These are phyloP conservation scores for Cochlearius cochlearius DNA, from an alignment of 2,113 vertebrate species.

Conservation along the genomic window DNA sequence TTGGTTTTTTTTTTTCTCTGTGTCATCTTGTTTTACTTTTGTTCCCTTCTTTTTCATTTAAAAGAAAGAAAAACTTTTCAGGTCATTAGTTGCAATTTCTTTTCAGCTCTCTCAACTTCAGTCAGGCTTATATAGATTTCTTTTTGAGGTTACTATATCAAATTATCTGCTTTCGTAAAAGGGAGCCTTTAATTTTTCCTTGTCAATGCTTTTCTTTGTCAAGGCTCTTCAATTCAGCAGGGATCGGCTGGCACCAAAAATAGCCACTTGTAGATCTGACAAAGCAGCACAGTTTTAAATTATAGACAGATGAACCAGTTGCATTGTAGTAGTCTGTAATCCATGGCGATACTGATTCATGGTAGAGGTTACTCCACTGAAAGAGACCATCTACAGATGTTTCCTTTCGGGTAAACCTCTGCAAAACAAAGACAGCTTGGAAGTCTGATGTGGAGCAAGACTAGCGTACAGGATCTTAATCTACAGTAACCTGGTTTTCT, in stretches of 20 bases:
- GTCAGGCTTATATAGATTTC: not conserved
- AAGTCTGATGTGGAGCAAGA: not conserved
- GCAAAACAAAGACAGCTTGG: not conserved
- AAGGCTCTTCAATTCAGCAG: not conserved
- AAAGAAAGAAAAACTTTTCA: not conserved
- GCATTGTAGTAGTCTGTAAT: not conserved
- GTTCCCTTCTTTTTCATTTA: not conserved
- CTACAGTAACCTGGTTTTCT: not conserved
- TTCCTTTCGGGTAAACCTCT: not conserved
- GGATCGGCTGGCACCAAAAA: not conserved
- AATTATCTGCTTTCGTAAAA: not conserved
- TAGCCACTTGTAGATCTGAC: not conserved
- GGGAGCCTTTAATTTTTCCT: not conserved
- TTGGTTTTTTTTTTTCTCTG: rapidly evolving
- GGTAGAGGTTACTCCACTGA: not conserved
- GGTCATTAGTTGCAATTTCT: not conserved
- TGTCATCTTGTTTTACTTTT: not conserved
- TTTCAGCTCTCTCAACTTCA: not conserved
- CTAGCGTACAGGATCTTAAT: not conserved
- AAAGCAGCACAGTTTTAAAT: not conserved
- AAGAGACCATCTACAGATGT: not conserved
- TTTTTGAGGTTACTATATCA: not conserved
- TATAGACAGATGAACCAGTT: not conserved
- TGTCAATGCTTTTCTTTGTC: not conserved
- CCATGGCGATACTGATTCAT: not conserved